Evolutionary conservation across 2,113 vertebrate species (phyloP).

Genomic region (Aspiorhynchus laticeps): DNA sequence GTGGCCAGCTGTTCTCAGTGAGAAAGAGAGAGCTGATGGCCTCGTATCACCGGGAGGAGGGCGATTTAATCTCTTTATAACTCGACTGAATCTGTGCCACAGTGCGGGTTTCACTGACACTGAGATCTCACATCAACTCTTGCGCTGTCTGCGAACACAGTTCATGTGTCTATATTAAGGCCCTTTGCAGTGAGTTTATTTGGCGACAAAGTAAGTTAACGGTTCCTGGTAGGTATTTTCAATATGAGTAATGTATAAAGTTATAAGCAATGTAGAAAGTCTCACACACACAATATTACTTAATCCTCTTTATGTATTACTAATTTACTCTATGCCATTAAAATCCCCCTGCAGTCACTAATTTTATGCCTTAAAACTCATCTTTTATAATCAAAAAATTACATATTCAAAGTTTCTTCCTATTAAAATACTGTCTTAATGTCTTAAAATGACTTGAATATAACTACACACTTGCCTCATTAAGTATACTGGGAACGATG

Average conservation of each 20-base stretch:
- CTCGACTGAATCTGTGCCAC: conserved; percentile 33
- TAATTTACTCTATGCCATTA: not conserved
- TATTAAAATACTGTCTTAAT: not conserved
- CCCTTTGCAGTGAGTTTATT: not conserved
- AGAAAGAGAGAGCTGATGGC: conserved; percentile 50
- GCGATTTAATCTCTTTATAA: conserved; percentile 29
- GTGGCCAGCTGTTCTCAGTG: conserved; percentile 73
- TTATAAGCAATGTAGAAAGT: too few species aligned
- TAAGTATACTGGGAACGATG: not conserved
- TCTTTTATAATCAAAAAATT: not conserved
- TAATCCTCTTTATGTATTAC: not conserved
- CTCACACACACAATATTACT: not conserved
- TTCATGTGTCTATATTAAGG: not conserved
- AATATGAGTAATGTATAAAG: too few species aligned
- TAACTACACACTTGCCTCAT: not conserved
- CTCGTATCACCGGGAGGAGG: conserved; percentile 6
- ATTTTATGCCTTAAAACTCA: not conserved
- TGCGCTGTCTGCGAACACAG: not conserved
- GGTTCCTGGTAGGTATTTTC: not conserved
- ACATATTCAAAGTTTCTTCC: not conserved
- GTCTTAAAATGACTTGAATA: not conserved
- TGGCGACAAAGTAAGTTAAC: not conserved
- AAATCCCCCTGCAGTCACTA: not conserved
- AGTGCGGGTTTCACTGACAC: not conserved
- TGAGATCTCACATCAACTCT: conserved; percentile 4